phyloP scores from a whole-genome alignment of 2,888 invertebrate genomes.

The Acrobasis consociella region DNA sequence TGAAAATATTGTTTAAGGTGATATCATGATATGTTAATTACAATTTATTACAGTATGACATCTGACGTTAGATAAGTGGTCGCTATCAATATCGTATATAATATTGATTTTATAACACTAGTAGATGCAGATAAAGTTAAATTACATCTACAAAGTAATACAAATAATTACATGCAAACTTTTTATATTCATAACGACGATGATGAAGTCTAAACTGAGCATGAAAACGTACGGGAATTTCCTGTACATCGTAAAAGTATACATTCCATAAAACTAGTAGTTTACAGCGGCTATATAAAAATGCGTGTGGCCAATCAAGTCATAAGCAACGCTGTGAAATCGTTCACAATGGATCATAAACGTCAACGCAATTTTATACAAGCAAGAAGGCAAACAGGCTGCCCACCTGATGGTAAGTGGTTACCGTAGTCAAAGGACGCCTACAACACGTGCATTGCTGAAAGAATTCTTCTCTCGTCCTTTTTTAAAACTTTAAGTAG shows the following conservation, averaged over 20 bases:
- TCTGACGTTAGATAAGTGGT: neutral
- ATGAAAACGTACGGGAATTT: conserved; percentile 2
- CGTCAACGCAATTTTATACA: conserved; percentile 40
- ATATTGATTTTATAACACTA: neutral
- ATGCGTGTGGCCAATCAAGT: conserved; percentile 38
- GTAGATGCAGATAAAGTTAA: neutral
- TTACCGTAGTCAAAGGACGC: too few relatives aligned
- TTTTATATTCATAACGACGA: neutral
- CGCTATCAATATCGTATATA: neutral
- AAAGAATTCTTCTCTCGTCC: too few relatives aligned
- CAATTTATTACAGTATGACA: neutral
- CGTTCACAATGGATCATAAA: conserved; percentile 58
- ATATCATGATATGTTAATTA: neutral
- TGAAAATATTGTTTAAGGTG: neutral
- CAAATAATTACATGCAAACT: neutral
- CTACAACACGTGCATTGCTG: too few relatives aligned
- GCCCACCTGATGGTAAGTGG: too few relatives aligned
- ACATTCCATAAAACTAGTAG: conserved; percentile 14
- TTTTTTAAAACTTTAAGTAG: conserved; percentile 8
- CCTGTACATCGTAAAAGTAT: conserved; percentile 13
- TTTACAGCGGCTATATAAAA: conserved; percentile 2
- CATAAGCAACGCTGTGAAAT: conserved; percentile 41
- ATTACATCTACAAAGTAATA: neutral
- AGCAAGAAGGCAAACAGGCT: neutral
- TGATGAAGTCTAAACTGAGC: neutral